Evolutionary conservation across 2,888 invertebrate genomes (phyloP).

Genomic region (Synergus gifuensis): DNA sequence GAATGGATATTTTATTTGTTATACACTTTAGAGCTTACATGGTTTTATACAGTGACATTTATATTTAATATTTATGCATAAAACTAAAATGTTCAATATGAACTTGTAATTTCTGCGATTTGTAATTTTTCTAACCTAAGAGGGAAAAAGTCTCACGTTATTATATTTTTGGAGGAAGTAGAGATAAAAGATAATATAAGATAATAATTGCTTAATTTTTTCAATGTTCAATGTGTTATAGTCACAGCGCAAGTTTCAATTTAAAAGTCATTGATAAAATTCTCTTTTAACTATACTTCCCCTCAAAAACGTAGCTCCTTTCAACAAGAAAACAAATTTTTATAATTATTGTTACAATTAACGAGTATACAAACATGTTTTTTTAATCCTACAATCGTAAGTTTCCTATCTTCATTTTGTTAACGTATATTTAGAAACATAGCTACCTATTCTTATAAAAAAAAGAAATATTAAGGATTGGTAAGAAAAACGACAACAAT

Average conservation of each 20-base stretch:
- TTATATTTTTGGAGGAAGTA: neutral
- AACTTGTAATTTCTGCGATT: constrained; percentile 42
- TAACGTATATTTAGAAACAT: constrained; percentile 18
- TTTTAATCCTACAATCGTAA: constrained; percentile 4
- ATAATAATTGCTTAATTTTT: neutral
- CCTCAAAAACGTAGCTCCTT: neutral
- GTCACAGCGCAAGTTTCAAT: neutral
- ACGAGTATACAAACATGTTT: constrained; percentile 41
- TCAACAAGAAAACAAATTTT: constrained; percentile 16
- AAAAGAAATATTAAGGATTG: constrained; percentile 1
- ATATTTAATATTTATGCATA: constrained; percentile 34
- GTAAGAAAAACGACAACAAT: constrained; percentile 17
- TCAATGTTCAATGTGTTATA: too few relatives aligned
- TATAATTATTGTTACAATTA: constrained; percentile 42
- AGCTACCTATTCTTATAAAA: constrained; percentile 20
- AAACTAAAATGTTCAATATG: constrained; percentile 46
- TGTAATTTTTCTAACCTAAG: constrained; percentile 14
- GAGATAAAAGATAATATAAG: neutral
- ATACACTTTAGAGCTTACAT: constrained; percentile 9
- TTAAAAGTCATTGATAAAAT: neutral
- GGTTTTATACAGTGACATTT: constrained; percentile 12
- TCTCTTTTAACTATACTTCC: neutral
- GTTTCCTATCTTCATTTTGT: neutral
- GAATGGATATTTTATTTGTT: neutral
- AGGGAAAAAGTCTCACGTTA: neutral